Conservation (phyloP, 2,888 invertebrate genomes). For the Drosophila neonasuta region DNA sequence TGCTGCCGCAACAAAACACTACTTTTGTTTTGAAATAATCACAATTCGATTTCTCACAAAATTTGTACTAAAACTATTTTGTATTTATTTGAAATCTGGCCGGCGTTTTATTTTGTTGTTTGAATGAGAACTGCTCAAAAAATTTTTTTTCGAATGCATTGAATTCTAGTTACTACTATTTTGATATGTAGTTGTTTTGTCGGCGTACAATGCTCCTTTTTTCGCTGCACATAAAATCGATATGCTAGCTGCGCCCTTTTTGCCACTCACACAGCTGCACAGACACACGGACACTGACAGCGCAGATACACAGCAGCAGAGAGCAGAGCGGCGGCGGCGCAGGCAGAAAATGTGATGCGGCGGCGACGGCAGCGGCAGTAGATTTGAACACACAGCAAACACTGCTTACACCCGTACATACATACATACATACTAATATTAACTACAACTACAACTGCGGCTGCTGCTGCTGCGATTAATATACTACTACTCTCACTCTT, state of each 20-base stretch:
- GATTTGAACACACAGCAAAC: conserved; percentile 52
- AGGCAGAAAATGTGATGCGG: conserved; percentile 20
- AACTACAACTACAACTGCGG: conserved; percentile 29
- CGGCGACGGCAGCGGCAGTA: conserved; percentile 32
- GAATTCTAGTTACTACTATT: conserved; percentile 37
- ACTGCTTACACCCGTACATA: neutral
- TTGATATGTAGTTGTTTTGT: conserved; percentile 22
- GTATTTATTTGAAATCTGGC: conserved; percentile 27
- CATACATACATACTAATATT: conserved; percentile 11
- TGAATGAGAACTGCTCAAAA: neutral
- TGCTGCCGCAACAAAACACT: conserved; percentile 52
- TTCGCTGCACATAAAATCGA: conserved; percentile 60
- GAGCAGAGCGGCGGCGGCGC: conserved; percentile 27
- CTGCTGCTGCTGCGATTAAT: neutral
- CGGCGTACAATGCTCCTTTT: conserved; percentile 53
- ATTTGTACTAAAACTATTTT: conserved; percentile 4
- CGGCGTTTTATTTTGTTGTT: conserved; percentile 63
- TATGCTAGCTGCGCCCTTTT: conserved; percentile 74
- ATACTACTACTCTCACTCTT: conserved; percentile 29
- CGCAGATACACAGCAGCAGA: conserved; percentile 67
- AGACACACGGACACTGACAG: conserved; percentile 16
- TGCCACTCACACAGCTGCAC: conserved; percentile 53
- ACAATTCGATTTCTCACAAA: neutral
- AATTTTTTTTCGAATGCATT: neutral
- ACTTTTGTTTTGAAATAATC: conserved; percentile 10